Percentiles rank a stretch among this genome's conserved stretches.
These are phyloP conservation scores for Heterocephalus glaber DNA, from an alignment of 2,113 vertebrate species.

Conservation along the genomic window DNA sequence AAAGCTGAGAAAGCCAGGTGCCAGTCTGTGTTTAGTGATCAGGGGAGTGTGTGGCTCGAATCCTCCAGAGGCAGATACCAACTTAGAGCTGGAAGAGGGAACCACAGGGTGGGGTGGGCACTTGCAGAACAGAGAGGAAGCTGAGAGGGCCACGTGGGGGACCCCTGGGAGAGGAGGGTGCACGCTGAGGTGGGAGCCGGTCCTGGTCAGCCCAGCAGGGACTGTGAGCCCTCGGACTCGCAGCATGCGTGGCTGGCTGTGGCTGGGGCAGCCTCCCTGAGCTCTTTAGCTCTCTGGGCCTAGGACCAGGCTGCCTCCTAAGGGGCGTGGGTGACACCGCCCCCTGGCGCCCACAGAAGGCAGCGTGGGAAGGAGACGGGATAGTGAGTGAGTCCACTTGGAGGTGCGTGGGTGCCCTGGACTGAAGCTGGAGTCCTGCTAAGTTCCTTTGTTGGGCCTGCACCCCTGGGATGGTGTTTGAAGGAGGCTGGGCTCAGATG, in stretches of 20 bases:
- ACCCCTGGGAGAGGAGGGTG: too few relatives aligned
- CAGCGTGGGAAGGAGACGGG: neutral
- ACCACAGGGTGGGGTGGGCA: neutral
- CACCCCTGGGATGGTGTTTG: neutral
- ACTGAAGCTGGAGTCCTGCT: too few relatives aligned
- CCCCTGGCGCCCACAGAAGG: neutral
- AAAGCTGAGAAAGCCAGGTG: too few relatives aligned
- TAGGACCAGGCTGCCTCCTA: too few relatives aligned
- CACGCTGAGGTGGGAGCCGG: neutral
- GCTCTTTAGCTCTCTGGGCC: neutral
- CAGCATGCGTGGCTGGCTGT: neutral
- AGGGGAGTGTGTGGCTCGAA: neutral
- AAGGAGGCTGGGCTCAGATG: neutral
- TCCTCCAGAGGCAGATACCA: neutral
- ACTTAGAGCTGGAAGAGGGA: neutral
- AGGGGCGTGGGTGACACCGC: neutral
- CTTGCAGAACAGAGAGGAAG: too few relatives aligned
- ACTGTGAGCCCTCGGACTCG: fast-evolving
- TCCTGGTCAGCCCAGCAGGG: neutral
- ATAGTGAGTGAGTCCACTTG: neutral
- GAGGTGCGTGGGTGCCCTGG: too few relatives aligned
- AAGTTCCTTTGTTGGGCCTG: neutral
- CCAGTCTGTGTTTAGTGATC: neutral
- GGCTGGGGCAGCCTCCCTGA: neutral
- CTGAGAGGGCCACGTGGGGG: neutral